Percentiles rank a stretch among this genome's conserved stretches.
These are phyloP conservation scores for Bombus breviceps DNA, from an alignment of 1,140 invertebrate species.

Conservation along the genomic window DNA sequence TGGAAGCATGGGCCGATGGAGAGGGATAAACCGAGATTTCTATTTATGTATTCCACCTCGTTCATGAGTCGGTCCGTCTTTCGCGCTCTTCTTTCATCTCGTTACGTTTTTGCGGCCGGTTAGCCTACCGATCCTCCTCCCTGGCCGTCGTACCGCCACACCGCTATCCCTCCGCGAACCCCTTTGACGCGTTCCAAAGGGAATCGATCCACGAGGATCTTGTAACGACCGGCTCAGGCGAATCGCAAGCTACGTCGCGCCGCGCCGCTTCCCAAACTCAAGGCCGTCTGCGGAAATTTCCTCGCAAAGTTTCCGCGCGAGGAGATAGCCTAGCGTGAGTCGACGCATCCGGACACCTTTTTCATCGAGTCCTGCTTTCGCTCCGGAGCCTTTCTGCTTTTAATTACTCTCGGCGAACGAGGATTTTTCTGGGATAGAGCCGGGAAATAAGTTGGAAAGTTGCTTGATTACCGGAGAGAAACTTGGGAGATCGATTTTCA, in stretches of 20 bases:
- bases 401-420: neutral
- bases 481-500: too few species aligned
- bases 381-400: neutral
- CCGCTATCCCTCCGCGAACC: neutral
- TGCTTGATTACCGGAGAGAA: too few species aligned
- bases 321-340: neutral
- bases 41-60: constrained; percentile 82
- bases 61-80: constrained; percentile 73
- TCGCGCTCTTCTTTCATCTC: constrained; percentile 81
- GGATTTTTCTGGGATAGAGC: neutral
- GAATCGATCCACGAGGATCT: constrained; percentile 58
- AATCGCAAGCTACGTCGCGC: constrained; percentile 39
- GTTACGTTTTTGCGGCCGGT: constrained; percentile 77
- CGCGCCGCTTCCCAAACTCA: neutral
- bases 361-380: neutral
- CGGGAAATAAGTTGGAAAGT: too few species aligned
- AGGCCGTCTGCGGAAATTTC: constrained; percentile 14
- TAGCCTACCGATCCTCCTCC: constrained; percentile 27
- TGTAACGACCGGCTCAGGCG: constrained; percentile 54
- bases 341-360: neutral
- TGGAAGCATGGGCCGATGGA: constrained; percentile 27
- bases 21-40: constrained; percentile 68
- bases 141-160: neutral
- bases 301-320: constrained; percentile 7
- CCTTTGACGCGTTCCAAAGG: constrained; percentile 52